A percentile compares a stretch with the other conserved stretches of the same genome.
Evolutionary conservation across 2,888 invertebrate species (phyloP).

Genomic region (Cryptus viduatorius): DNA sequence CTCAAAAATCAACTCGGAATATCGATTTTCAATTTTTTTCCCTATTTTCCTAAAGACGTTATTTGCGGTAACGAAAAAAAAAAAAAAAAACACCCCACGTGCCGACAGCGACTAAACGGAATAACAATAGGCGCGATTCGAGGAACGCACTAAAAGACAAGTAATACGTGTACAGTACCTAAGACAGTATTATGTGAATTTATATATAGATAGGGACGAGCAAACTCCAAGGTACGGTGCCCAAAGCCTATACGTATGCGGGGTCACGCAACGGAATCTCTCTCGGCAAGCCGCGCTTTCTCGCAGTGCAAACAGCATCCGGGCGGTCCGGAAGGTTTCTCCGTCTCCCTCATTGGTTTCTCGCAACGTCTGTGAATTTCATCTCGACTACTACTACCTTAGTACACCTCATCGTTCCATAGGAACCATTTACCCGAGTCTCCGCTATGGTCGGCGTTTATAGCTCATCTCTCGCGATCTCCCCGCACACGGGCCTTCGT

Average conservation of each 20-base stretch:
- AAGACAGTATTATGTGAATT: conserved; percentile 32
- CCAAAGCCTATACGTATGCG: conserved; percentile 58
- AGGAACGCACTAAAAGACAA: conserved; percentile 22
- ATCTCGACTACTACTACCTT: conserved; percentile 10
- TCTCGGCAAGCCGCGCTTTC: conserved; percentile 59
- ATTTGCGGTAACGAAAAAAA: no score
- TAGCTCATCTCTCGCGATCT: conserved; percentile 31
- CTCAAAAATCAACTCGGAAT: neutral
- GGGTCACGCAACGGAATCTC: conserved; percentile 62
- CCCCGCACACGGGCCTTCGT: conserved; percentile 36
- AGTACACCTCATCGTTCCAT: conserved; percentile 28
- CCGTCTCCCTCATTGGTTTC: neutral
- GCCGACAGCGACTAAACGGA: neutral
- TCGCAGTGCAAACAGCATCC: conserved; percentile 64
- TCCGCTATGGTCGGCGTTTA: conserved; percentile 12
- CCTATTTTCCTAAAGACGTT: no score
- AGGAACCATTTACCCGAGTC: conserved; percentile 32
- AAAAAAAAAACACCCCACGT: neutral
- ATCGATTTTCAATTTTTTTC: no score
- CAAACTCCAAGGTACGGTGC: conserved; percentile 23
- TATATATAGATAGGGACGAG: conserved; percentile 1
- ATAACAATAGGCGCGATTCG: conserved; percentile 28
- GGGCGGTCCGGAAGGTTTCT: conserved; percentile 48
- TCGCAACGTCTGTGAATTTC: neutral
- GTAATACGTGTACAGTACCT: conserved; percentile 13